These are phyloP conservation scores for Carettochelys insculpta DNA, from an alignment of 2,113 vertebrate species.

Conservation along the genomic window DNA sequence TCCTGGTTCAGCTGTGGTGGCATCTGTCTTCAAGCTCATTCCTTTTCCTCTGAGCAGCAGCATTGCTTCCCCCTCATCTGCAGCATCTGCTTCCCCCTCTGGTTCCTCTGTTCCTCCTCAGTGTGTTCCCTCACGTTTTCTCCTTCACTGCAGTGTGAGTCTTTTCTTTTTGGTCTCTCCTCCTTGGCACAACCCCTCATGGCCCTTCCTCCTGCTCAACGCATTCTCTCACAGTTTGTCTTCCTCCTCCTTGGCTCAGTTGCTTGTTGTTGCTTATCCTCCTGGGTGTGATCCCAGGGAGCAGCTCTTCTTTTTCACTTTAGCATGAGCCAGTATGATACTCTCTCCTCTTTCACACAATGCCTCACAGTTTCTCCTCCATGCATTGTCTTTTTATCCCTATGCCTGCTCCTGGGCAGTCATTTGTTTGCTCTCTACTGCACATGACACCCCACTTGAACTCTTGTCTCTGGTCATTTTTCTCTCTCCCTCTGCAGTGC, in stretches of 20 bases:
- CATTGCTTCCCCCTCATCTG: not conserved
- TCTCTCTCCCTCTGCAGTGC: not conserved
- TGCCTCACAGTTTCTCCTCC: not conserved
- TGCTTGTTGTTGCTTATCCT: not conserved
- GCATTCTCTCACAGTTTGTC: not conserved
- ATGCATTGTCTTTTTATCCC: not conserved
- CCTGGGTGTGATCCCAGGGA: not conserved
- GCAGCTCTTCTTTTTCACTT: not conserved
- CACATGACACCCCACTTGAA: not conserved
- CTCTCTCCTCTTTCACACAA: not conserved
- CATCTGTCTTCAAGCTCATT: not conserved
- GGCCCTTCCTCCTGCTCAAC: not conserved
- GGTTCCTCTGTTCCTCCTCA: not conserved
- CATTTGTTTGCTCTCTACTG: slow-evolving; percentile 8
- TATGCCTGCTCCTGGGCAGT: not conserved
- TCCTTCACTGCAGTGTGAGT: not conserved
- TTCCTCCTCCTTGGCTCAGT: not conserved
- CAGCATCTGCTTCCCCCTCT: not conserved
- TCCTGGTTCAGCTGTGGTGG: not conserved
- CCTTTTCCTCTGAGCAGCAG: not conserved
- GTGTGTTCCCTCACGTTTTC: not conserved
- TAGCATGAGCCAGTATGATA: not conserved
- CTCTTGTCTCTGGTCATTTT: not conserved
- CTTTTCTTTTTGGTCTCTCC: not conserved
- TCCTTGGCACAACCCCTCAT: accelerated